A percentile compares a stretch with the other conserved stretches of the same genome.
These are phyloP conservation scores for Hemiscyllium ocellatum DNA, from an alignment of 2,113 vertebrate species.

Conservation along the genomic window DNA sequence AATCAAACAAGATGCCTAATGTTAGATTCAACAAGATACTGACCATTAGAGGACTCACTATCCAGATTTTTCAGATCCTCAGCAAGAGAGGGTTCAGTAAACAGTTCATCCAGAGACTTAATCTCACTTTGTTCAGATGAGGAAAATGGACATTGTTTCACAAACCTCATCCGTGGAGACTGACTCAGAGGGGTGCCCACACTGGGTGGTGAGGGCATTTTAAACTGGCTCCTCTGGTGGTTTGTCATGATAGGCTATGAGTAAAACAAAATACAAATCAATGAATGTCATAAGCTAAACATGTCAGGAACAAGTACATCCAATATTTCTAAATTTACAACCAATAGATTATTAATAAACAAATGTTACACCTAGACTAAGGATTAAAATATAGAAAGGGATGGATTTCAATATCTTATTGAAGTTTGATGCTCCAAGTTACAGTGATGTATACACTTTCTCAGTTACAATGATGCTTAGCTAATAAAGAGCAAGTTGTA, in stretches of 20 bases:
- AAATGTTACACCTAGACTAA: neutral
- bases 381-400: neutral
- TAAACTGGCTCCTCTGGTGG: conserved; percentile 22
- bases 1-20: neutral
- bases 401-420: neutral
- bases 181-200: neutral
- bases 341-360: neutral
- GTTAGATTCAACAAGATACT: conserved; percentile 41
- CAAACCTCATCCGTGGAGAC: conserved; percentile 35
- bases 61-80: conserved; percentile 49
- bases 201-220: conserved; percentile 29
- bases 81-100: conserved; percentile 43
- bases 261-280: neutral
- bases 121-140: conserved; percentile 48
- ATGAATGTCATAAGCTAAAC: neutral
- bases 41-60: conserved; percentile 53
- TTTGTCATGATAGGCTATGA: conserved; percentile 45
- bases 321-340: neutral
- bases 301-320: neutral
- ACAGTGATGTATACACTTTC: neutral
- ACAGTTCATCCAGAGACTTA: conserved; percentile 60
- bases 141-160: conserved; percentile 44
- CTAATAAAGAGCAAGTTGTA: neutral
- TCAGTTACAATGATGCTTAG: neutral
- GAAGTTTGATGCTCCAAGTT: neutral